Percentiles rank a stretch among this genome's conserved stretches.
phyloP scores from a whole-genome alignment of 2,113 vertebrate genomes.

The human (Homo sapiens) region DNA sequence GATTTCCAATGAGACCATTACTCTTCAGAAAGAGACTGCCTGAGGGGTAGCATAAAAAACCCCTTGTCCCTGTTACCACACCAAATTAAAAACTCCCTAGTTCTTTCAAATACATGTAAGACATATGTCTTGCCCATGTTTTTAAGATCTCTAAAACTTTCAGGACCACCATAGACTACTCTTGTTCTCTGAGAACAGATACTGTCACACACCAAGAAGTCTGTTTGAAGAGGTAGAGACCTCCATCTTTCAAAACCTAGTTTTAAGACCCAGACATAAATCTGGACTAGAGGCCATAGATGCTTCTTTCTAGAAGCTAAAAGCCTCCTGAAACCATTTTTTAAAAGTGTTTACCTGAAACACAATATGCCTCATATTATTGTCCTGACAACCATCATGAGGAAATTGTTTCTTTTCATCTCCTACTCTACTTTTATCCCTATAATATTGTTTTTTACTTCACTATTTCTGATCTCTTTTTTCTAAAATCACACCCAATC shows the following conservation, averaged over 20 bases:
- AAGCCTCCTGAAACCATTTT: not conserved
- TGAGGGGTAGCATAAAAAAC: not conserved
- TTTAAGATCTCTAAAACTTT: not conserved
- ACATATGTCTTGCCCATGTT: not conserved
- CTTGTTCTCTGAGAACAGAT: not conserved
- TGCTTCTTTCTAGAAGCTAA: not conserved
- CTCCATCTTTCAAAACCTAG: not conserved
- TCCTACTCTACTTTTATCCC: not conserved
- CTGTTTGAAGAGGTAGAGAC: not conserved
- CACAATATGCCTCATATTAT: not conserved
- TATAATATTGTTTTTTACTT: not conserved
- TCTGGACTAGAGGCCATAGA: not conserved
- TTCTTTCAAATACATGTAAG: not conserved
- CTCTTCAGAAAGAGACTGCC: not conserved
- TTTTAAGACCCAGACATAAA: not conserved
- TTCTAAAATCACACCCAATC: not conserved
- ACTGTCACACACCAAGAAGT: not conserved
- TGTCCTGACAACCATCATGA: not conserved
- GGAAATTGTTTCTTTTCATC: not conserved
- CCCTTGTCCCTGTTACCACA: not conserved
- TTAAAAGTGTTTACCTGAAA: not conserved
- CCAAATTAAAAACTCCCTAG: not conserved
- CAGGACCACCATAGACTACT: fast-evolving
- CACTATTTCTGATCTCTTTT: not conserved
- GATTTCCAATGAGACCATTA: not conserved